Base-by-base conservation (phyloP, 2,888 invertebrate genomes). In the Lingula anatina region DNA sequence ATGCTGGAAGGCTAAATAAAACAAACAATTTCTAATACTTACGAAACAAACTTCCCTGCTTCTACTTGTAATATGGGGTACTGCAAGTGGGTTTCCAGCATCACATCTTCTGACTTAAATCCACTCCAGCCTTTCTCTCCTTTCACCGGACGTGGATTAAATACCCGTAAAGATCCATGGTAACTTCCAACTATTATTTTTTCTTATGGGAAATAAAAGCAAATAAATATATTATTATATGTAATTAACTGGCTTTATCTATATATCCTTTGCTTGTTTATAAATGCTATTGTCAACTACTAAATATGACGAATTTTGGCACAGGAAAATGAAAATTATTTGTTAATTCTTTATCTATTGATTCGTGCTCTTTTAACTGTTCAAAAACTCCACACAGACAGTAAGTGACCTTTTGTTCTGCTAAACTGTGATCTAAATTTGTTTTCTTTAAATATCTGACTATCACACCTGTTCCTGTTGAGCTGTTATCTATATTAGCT, bases 21-120 rank as follows among this genome's bases (percentile, higher is more conserved):
- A 15, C 31, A 31, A 31, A 15, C 31, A 31, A 31, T 31, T 31
- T 15, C 27, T 15, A 1, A 5, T 23, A 65, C 86, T 84, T 82
- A 92, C 90, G 87, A 86, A 45, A 89, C 85, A 71, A 94, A 88
- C 76, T 84, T 85, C 43, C 95, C 96, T 39, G 84, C 84, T 65
- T 85, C 86, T 42, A 94, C 74, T 68, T 92, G 90, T 49, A 96
- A 71, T 50, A 96, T 85, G 2, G 89, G 86, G 45, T 83, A 80
- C 46, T 81, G 80, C 36, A 94, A 77, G 57, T 87, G 83, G 9
- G 83, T 81, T 78, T 97, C 95, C 56, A 94, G 79, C 51, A 93
- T 75, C 47, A 88, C 80, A 59, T 80, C 78, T 52, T 79, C 75
- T 12, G 79, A 63, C 47, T 55, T 58, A 45, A 59, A 65, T 1